Base-by-base conservation (phyloP, 2,113 vertebrate species). In the Kryptolebias marmoratus region DNA sequence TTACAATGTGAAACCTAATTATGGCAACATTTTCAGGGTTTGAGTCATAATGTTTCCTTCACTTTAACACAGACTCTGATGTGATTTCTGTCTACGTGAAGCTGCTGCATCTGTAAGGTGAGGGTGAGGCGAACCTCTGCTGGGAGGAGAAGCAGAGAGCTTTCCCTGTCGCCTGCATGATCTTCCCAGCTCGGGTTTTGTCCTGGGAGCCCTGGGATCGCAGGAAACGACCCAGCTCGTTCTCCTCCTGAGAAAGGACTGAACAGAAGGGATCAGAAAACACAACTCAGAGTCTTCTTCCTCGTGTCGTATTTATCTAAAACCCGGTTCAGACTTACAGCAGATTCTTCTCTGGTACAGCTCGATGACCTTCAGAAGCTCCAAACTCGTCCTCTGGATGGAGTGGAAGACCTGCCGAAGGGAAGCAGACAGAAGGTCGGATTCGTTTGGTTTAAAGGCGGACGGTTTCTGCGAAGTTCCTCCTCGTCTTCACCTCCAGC, bases 101-200 rank as follows among this genome's bases (percentile, higher is more conserved):
- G 22, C 22, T 22, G 22, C 22, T 22, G 22, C 22, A 22, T 22
- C 22, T 22, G 22, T 22, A 22, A 22, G 22, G 22, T 22, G 22
- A 22, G 22, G 22, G 27, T 18, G 48, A 27, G 18, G 44, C 80
- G 44, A 88, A 98, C 98, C 98, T 96, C 91, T 99, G 98, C 84
- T 99, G 98, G 68, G 98, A 98, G 75, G 98, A 98, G 92, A 98
- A 97, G 89, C 98, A 98, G 71, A 99, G 96, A 0, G 97, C 96
- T 88, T 99, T 99, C 68, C 98, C 98, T 0, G 97, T 96, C 8
- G 98, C 98, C 90, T 99, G 96, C 98, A 99, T 99, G 94, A 99
- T 98, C 90, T 99, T 98, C 72, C 98, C 98, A 13, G 98, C 98
- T 84, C 96, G 92, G 31, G 95, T 97, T 94, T 97, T 97, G 88